Evolutionary conservation across 2,888 invertebrate genomes (phyloP), one percentile per base, ranked within the genome.

Genomic region (Dryomyza anilis): DNA sequence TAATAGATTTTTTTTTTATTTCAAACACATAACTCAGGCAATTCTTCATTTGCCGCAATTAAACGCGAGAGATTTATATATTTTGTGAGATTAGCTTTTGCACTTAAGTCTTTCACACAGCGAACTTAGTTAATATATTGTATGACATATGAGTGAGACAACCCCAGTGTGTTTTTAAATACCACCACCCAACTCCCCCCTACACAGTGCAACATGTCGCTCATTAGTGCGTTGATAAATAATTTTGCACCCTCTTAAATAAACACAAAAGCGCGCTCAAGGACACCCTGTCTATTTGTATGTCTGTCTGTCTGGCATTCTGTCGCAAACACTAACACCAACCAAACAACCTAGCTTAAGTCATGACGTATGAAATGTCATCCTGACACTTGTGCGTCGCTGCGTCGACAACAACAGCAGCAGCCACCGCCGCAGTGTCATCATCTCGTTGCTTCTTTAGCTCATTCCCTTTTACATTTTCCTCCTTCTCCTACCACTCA

Each of bases 241-340:
- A 60, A 60, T 50, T 60, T 60, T 60, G 50, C 52, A 39, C 50
- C 60, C 60, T 39, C 60, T 30, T 48, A 30, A 48, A 67, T 62
- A 67, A 48, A 52, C 56, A 50, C 50, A 61, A 67, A 64, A 48
- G 60, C 60, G 64, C n/a, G n/a, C n/a, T n/a, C n/a, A n/a, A n/a
- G n/a, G n/a, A n/a, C n/a, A n/a, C n/a, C n/a, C n/a, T n/a, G n/a
- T n/a, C n/a, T n/a, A n/a, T n/a, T n/a, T n/a, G n/a, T n/a, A n/a
- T n/a, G n/a, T n/a, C n/a, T n/a, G n/a, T n/a, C n/a, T n/a, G n/a
- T n/a, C n/a, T n/a, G n/a, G n/a, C n/a, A n/a, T n/a, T n/a, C n/a
- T n/a, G n/a, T n/a, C n/a, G n/a, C n/a, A n/a, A n/a, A n/a, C n/a
- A n/a, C n/a, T n/a, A n/a, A n/a, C n/a, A n/a, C n/a, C n/a, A n/a